A percentile compares a stretch with the other conserved stretches of the same genome.
phyloP scores from a whole-genome alignment of 2,888 invertebrate genomes.

The Arctia plantaginis region DNA sequence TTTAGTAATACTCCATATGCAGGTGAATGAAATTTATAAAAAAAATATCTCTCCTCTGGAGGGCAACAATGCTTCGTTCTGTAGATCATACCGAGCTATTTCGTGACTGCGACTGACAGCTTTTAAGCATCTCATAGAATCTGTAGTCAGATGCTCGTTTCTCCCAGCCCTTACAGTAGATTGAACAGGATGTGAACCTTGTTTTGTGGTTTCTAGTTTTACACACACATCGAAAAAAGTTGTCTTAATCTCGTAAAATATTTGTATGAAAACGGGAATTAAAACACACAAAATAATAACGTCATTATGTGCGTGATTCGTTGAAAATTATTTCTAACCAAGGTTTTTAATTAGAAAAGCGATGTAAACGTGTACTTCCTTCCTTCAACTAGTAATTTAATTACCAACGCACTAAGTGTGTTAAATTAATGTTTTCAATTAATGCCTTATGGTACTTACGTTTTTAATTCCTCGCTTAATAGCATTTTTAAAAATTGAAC shows the following conservation, averaged over 20 bases:
- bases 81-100: not conserved
- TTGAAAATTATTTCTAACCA: not conserved
- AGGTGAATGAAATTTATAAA: not conserved
- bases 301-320: not conserved
- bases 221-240: not conserved
- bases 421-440: not conserved
- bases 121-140: not conserved
- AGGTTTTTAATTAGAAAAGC: constrained; percentile 1
- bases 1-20: not conserved
- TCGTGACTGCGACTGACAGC: not conserved
- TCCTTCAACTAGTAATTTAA: not conserved
- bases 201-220: not conserved
- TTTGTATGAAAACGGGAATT: not conserved
- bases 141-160: not conserved
- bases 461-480: not conserved
- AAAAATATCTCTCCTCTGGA: not conserved
- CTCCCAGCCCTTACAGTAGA: not conserved
- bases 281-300: not conserved
- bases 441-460: not conserved
- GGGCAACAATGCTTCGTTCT: not conserved
- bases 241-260: not conserved
- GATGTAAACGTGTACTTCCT: no score
- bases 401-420: not conserved
- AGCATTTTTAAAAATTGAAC: not conserved
- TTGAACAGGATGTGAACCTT: not conserved